phyloP scores from a whole-genome alignment of 2,113 vertebrate genomes.

The Cisticola juncidis region DNA sequence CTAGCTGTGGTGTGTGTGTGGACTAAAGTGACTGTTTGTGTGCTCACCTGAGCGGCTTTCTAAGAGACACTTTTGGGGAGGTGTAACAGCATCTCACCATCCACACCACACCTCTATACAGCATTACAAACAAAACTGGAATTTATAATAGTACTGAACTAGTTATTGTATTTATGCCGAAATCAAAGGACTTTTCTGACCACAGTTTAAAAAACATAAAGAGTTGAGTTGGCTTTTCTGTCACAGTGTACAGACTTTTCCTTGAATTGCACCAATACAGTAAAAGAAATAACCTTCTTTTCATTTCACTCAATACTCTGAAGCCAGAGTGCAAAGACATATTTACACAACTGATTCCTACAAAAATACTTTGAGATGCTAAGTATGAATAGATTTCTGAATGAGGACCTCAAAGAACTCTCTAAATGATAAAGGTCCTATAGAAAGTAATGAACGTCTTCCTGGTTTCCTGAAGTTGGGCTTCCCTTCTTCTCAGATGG shows the following conservation, averaged over 20 bases:
- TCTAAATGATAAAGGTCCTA: background rate
- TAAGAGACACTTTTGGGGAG: background rate
- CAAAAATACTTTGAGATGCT: background rate
- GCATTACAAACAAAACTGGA: background rate
- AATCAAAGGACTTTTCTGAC: background rate
- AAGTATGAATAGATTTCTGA: background rate
- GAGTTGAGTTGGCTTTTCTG: background rate
- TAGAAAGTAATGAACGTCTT: background rate
- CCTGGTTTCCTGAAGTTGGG: background rate
- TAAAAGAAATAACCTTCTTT: background rate
- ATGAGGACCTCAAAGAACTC: background rate
- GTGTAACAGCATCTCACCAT: background rate
- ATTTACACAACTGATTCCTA: background rate
- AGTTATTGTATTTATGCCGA: background rate
- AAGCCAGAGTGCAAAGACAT: background rate
- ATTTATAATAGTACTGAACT: background rate
- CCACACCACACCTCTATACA: background rate
- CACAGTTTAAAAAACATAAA: background rate
- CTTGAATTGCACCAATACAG: background rate
- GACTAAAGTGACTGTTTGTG: background rate
- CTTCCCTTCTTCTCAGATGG: background rate
- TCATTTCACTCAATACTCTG: background rate
- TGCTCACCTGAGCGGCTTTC: background rate
- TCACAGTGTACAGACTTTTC: background rate
- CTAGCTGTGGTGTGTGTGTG: background rate